phyloP scores from a whole-genome alignment of 92 coral and sea anemone species.

The Chrysogorgia sp. region DNA sequence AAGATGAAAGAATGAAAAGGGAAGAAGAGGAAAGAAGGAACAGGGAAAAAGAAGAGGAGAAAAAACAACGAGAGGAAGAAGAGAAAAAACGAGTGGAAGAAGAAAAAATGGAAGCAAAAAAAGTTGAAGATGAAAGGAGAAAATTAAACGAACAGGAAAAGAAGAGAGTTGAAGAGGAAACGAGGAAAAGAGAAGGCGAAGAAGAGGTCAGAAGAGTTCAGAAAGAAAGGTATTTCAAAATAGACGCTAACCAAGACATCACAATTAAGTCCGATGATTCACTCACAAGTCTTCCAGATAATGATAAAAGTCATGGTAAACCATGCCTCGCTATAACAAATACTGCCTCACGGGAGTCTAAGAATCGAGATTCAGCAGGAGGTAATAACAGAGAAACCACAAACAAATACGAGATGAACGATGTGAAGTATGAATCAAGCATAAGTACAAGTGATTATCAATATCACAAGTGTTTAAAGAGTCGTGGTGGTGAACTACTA shows the following conservation, averaged over 20 bases:
- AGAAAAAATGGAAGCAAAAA: neutral
- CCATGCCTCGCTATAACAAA: too few relatives aligned
- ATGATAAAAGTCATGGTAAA: too few relatives aligned
- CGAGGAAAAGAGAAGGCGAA: neutral
- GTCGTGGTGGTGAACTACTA: neutral
- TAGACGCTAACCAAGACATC: too few relatives aligned
- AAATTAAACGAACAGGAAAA: neutral
- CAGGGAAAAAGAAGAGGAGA: slow-evolving; percentile 11
- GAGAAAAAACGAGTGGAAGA: neutral
- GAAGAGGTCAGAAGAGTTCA: slow-evolving; percentile 1
- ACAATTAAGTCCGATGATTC: too few relatives aligned
- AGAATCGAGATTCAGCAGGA: too few relatives aligned
- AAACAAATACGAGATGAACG: neutral
- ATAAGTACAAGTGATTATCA: too few relatives aligned
- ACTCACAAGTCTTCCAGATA: too few relatives aligned
- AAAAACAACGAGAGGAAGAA: neutral
- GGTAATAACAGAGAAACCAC: slow-evolving; percentile 5
- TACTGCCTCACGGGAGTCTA: too few relatives aligned
- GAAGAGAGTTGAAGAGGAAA: slow-evolving; percentile 1
- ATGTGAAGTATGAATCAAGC: neutral
- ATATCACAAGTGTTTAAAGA: neutral
- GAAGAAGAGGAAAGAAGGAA: slow-evolving; percentile 11
- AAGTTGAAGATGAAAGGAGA: neutral
- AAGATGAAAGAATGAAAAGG: neutral
- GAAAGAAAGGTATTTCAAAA: neutral